Base-by-base conservation (phyloP, 1,140 invertebrate genomes). In the Plodia interpunctella region DNA sequence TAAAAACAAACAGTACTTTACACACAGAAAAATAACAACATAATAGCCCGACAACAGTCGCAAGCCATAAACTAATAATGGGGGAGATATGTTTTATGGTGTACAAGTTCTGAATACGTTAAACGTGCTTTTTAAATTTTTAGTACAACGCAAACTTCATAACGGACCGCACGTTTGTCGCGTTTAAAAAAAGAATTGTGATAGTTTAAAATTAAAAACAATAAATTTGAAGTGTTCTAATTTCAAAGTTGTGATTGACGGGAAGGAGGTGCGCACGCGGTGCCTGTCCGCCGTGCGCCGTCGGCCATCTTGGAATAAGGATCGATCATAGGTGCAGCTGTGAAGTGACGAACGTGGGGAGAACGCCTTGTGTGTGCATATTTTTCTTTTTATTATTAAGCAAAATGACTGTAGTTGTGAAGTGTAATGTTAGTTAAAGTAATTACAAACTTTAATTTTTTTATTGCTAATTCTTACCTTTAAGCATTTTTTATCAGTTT, bases 41-140 rank as follows among this genome's bases (percentile, higher is more conserved):
- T 87, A 89, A 89, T 87, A 84, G 83, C 73, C 71, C 72, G 63
- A 75, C 75, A 86, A 86, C 79, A 88, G 86, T 87, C 86, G 79
- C 83, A 80, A 78, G 63, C 78, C 82, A 83, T 85, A 87, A 87
- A 87, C 83, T 89, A 89, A 89, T 89, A 89, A 89, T 89, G 82
- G 87, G 87, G 87, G 84, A 89, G 83, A 88, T 87, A 85, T 89
- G 83, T 87, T 89, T 89, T 89, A 89, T 87, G 84, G 73, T 68
- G 77, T 82, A 77, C 76, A 71, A 78, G 78, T 87, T 88, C 83
- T 87, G 82, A 84, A 87, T 88, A 79, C 79, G 74, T 73, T 75
- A 68, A 74, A 76, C n/a, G n/a, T n/a, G 17, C 80, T 83, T 87
- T 87, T 81, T 78, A 75, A 60, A 66, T 64, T 73, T 82, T 88